Evolutionary conservation across 2,888 invertebrate genomes (phyloP).

Genomic region (Limenitis camilla): DNA sequence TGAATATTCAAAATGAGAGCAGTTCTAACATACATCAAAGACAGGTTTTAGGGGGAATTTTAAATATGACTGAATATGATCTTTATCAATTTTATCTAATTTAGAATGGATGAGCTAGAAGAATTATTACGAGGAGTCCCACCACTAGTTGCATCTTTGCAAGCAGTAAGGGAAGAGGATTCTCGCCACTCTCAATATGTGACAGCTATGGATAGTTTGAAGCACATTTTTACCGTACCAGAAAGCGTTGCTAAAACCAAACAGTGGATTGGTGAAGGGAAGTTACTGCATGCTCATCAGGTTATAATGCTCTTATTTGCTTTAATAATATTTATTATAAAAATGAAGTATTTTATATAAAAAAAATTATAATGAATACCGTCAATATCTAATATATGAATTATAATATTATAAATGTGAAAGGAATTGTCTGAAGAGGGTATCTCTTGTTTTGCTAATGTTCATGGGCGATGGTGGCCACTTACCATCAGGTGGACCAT

Average conservation of each 20-base stretch:
- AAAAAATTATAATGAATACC: too few species aligned
- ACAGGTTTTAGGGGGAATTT: too few species aligned
- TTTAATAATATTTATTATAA: neutral
- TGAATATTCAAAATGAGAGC: too few species aligned
- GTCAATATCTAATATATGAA: too few species aligned
- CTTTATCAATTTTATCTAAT: constrained; percentile 19
- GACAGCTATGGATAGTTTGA: constrained; percentile 97
- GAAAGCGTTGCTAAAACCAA: constrained; percentile 96
- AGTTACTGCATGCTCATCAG: constrained; percentile 95
- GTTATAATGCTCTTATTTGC: constrained; percentile 36
- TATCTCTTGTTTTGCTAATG: too few species aligned
- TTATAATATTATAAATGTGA: too few species aligned
- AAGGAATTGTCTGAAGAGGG: too few species aligned
- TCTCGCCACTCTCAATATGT: constrained; percentile 97
- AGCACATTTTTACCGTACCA: constrained; percentile 98
- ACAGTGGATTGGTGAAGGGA: constrained; percentile 95
- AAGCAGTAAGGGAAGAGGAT: constrained; percentile 92
- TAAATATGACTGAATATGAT: neutral
- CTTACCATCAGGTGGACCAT: too few species aligned
- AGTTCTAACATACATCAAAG: too few species aligned
- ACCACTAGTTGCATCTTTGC: constrained; percentile 85
- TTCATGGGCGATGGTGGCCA: too few species aligned
- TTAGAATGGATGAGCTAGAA: constrained; percentile 84
- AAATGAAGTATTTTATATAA: neutral
- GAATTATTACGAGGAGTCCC: constrained; percentile 84